Evolutionary conservation across 2,113 vertebrate species (phyloP), one percentile per base, ranked within the genome.

Genomic region (Phodopus roborovskii): DNA sequence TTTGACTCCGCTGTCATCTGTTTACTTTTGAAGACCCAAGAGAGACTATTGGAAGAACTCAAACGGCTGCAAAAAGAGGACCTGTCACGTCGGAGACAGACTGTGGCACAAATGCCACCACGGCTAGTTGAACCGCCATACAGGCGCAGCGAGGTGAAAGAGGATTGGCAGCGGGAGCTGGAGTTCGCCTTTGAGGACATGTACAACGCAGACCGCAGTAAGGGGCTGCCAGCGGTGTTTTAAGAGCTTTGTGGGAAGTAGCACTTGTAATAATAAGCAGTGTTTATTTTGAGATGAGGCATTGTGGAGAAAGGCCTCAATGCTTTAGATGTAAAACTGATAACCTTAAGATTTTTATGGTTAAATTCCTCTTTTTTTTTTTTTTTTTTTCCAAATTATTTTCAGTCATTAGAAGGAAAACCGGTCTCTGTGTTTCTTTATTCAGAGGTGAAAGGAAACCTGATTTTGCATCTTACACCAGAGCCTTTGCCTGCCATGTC

Each of bases 111-210:
- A 84, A 98, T 99, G 99, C 99, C 99, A 4, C 97, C 98, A 28
- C 99, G 99, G 7, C 98, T 99, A 83, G 98, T 99, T 92, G 98
- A 99, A 97, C 99, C 99, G 3, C 97, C 98, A 0, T 99, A 98
- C 95, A 99, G 97, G 94, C 99, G 98, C 26, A 82, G 97, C n/a
- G 99, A 99, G 92, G 95, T 98, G 4, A 98, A 98, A 84, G 99
- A 99, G 30, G 99, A 99, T 66, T 97, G 99, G 98, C 99, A 99
- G 98, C 99, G 98, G 90, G 99, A 99, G 10, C 73, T 99, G 96
- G 99, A 99, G 97, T 98, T 99, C 42, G 99, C 99, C 17, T 99
- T 99, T 96, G 99, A 99, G 97, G 99, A 99, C 96, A 98, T 99
- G 99, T 99, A 98, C 83, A 99, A 97, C 3, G 98, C 98, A 96